phyloP scores from a whole-genome alignment of 2,888 invertebrate species.

The Ormyrus rosae region DNA sequence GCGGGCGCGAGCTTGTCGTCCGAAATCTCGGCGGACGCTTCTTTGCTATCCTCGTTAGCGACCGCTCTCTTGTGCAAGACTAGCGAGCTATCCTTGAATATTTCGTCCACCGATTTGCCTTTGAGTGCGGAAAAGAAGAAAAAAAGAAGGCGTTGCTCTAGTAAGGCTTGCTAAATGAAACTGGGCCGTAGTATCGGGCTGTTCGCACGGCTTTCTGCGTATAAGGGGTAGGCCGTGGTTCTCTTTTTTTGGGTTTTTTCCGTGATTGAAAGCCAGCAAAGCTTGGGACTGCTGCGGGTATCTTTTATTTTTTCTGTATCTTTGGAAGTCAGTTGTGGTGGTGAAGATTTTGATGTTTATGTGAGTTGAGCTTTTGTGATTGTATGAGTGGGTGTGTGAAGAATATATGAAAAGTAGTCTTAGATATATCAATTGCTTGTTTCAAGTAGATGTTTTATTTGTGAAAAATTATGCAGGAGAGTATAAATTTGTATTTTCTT shows the following conservation, averaged over 20 bases:
- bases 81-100: constrained; percentile 31
- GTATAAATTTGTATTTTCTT: too few relatives aligned
- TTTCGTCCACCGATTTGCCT: constrained; percentile 58
- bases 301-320: too few relatives aligned
- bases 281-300: too few relatives aligned
- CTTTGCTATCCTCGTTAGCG: constrained; percentile 22
- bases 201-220: background rate
- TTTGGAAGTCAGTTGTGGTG: background rate
- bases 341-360: background rate
- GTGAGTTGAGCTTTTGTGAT: background rate
- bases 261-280: background rate
- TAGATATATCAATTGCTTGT: too few relatives aligned
- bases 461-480: too few relatives aligned
- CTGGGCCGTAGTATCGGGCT: constrained; percentile 4
- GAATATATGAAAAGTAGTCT: too few relatives aligned
- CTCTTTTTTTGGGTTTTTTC: background rate
- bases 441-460: too few relatives aligned
- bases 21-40: background rate
- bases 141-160: constrained; percentile 43
- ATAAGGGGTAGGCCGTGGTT: background rate
- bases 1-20: constrained; percentile 3
- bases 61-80: constrained; percentile 16
- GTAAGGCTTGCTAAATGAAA: constrained; percentile 17
- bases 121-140: constrained; percentile 40
- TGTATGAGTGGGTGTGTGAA: too few relatives aligned